Evolutionary conservation across 1,140 invertebrate species (phyloP).

Genomic region (Danaus plexippus): DNA sequence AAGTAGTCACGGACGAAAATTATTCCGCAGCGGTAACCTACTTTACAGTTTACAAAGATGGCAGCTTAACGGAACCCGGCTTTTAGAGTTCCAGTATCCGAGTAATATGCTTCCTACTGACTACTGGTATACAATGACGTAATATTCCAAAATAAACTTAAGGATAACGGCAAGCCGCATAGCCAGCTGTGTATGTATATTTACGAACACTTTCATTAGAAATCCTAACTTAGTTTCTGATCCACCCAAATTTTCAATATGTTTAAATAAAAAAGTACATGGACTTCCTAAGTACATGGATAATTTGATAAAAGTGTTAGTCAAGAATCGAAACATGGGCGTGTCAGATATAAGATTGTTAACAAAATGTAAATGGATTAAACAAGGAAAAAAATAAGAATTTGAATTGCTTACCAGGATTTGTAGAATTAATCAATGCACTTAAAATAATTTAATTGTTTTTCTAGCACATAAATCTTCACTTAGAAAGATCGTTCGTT

Average conservation of each 20-base stretch:
- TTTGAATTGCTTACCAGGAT: constrained; percentile 9
- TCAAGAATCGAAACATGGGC: constrained; percentile 37
- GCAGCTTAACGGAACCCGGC: constrained; percentile 10
- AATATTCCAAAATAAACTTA: constrained; percentile 69
- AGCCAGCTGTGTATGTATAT: not conserved
- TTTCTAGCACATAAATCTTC: constrained; percentile 27
- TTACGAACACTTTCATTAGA: no score
- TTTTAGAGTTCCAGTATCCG: constrained; percentile 23
- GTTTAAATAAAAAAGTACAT: constrained; percentile 15
- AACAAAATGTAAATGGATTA: constrained; percentile 1
- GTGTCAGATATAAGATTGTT: constrained; percentile 44
- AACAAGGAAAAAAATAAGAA: no score
- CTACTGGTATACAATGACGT: constrained; percentile 58
- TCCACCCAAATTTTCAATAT: no score
- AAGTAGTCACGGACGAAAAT: constrained; percentile 11
- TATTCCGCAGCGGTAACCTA: no score
- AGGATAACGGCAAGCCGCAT: constrained; percentile 39
- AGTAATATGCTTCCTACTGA: constrained; percentile 36
- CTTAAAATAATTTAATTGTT: constrained; percentile 11
- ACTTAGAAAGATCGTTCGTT: constrained; percentile 49
- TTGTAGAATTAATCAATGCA: constrained; percentile 4
- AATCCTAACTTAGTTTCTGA: no score
- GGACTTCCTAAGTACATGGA: constrained; percentile 30
- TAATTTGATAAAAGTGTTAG: no score
- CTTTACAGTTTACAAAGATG: no score